Base-by-base conservation (phyloP, 2,888 invertebrate species). In the Saturnia japonica region DNA sequence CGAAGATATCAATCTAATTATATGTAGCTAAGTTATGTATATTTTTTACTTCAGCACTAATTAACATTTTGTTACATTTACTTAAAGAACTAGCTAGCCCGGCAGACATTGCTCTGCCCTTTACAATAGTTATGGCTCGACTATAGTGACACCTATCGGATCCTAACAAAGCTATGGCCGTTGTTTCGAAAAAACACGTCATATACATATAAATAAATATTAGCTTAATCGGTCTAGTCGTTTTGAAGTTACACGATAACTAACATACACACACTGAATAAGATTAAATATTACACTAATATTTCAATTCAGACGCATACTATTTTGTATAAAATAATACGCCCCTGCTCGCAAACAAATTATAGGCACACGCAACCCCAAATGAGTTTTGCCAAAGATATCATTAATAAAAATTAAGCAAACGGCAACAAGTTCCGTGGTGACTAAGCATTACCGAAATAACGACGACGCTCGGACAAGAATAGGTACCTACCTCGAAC, bases 331-430 rank as follows among this genome's bases (percentile, higher is more conserved):
- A 64, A n/a, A n/a, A 19, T 19, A 54, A 6, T 22, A 62, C 34
- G 28, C 25, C 34, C 82, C 85, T 83, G 77, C 80, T 80, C 80
- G 80, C 81, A 77, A 78, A 81, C 76, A 82, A 79, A 82, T 85
- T 85, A 85, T 81, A 83, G 84, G 80, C 82, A 73, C 75, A 76
- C 76, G 79, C 72, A 75, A 78, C 77, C 78, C 79, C 73, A 75
- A 72, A 73, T 71, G 25, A 19, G 57, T 57, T 57, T 71, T 74
- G 75, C 77, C 71, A 14, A 74, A 67, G 75, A 75, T 82, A 87
- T 86, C 86, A 87, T 88, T 87, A 86, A 87, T 88, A 87, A 86
- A 87, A 85, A 84, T 85, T 86, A 86, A 80, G 80, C 83, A 78
- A 85, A 83, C 71, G 86, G 86, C 85, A 87, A 86, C 87, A 86